Evolutionary conservation across 2,797 vertebrate genomes (phyloP).

Genomic region (Neosalanx taihuensis): DNA sequence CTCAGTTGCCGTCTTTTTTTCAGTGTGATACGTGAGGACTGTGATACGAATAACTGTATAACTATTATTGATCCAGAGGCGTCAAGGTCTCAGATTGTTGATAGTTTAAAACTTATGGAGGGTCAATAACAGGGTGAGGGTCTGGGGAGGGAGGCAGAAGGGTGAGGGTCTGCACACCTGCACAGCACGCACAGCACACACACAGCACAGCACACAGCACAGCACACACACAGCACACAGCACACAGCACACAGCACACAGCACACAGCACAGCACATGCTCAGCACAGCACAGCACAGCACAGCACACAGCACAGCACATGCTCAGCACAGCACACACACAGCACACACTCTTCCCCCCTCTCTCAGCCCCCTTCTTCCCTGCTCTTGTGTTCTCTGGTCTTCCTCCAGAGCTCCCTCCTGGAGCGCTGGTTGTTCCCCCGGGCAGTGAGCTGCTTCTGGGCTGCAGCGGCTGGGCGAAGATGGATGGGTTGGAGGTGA

Average conservation of each 20-base stretch:
- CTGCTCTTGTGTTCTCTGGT: conserved; percentile 15
- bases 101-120: background rate
- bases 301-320: background rate
- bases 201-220: background rate
- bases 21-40: too few species aligned
- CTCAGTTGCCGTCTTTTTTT: too few species aligned
- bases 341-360: background rate
- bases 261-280: background rate
- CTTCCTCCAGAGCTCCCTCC: conserved; percentile 56
- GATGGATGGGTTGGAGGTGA: conserved; percentile 56
- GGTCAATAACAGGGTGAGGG: background rate
- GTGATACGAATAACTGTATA: too few species aligned
- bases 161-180: background rate
- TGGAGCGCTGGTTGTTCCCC: conserved; percentile 57
- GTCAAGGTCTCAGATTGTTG: background rate
- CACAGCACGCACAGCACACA: background rate
- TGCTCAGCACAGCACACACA: background rate
- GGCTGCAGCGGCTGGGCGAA: conserved; percentile 61
- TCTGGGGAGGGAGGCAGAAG: background rate
- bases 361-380: background rate
- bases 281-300: background rate
- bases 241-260: background rate
- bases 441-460: conserved; percentile 58
- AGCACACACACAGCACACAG: background rate
- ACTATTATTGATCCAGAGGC: background rate